Evolutionary conservation across 1,140 invertebrate species (phyloP).

Genomic region (Drosophila melanogaster): Release_6_plus_ISO1_MT NT_033779.5:18013501-18014000

Average conservation of each 20-base stretch:
- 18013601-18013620: conserved; percentile 55
- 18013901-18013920: conserved; percentile 50
- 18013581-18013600: conserved; percentile 49
- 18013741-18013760: conserved; percentile 22
- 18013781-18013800: conserved; percentile 32
- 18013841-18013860: conserved; percentile 65
- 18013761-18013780: conserved; percentile 31
- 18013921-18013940: conserved; percentile 7
- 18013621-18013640: conserved; percentile 8
- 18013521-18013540: neutral
- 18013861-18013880: conserved; percentile 44
- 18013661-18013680: conserved; percentile 50
- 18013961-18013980: conserved; percentile 38
- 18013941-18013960: conserved; percentile 4
- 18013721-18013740: conserved; percentile 7
- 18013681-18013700: conserved; percentile 10
- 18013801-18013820: conserved; percentile 54
- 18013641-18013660: conserved; percentile 53
- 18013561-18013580: conserved; percentile 59
- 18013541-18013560: conserved; percentile 5
- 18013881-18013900: conserved; percentile 47
- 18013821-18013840: conserved; percentile 67
- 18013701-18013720: neutral
- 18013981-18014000: conserved; percentile 39
- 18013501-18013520: neutral